Evolutionary conservation across 1,140 invertebrate genomes (phyloP), one percentile per base, ranked within the genome.

Genomic region (Liolophura sinensis): DNA sequence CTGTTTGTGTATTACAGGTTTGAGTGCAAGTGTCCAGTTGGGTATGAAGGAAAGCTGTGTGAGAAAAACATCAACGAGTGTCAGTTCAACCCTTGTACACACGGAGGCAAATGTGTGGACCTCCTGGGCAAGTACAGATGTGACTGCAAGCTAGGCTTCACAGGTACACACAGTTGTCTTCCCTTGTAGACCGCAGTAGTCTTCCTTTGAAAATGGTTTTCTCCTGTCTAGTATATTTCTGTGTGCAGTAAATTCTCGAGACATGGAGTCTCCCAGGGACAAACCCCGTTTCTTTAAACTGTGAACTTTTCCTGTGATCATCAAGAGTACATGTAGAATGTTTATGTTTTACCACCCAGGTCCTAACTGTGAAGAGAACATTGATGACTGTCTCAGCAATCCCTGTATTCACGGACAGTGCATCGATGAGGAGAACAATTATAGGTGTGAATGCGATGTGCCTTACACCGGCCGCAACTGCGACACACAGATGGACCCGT

Each of bases 401-500:
- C 95, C 95, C 0, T 98, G 96, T 81, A 87, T 92, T 60, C 95
- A 97, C 80, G 93, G 93, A 0, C 93, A 92, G 5, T 98, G 96
- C 79, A 89, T 93, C 55, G 95, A 97, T 68, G 51, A 68, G 31
- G 66, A 76, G 20, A 73, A 80, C 56, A 72, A 70, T 65, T 84
- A 80, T 68, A 66, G 57, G 50, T 83, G 82, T 70, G 63, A 74
- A 60, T 83, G 82, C 67, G 66, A 90, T 5, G 78, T 89, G 1
- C 92, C 89, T 79, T 89, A 89, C 22, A 75, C 74, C 4, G 81
- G 81, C 5, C 71, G 66, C n/a, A 81, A 79, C 68, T 83, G 81
- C 67, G 75, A 81, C 24, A 59, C 60, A 6, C 72, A 80, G 57
- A 67, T 81, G 61, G 91, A 97, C 83, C 93, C 96, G 81, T 97